Base-by-base conservation (phyloP, 2,888 invertebrate species). In the Atethmia centrago region DNA sequence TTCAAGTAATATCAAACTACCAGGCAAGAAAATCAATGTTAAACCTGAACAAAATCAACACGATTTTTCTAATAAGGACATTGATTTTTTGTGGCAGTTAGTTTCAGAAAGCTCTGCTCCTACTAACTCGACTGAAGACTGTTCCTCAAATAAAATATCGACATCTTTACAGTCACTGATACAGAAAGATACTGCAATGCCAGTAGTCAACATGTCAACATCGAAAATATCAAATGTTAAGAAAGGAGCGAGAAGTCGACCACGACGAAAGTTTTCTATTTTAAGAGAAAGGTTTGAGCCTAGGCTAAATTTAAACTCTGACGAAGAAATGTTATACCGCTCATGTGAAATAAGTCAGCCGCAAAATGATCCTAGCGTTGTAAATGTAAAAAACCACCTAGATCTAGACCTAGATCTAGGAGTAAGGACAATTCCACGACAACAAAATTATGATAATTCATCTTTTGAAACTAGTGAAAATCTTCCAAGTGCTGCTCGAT, bases 241-340 rank as follows among this genome's bases (percentile, higher is more conserved):
- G 87, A 96, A 96, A 86, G 92, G 88, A 61, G 86, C 88, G 19
- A 92, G 93, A 77, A 95, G 92, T 82, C 95, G 95, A 87, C 97
- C 97, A 0, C 93, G 97, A 74, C 92, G 97, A 82, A 97, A 97
- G 88, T 97, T 97, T 91, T 97, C 97, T 7, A 94, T 97, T 73
- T 88, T 97, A 28, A 94, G 97, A 84, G 97, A 97, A 86, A 95
- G 95, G 78, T 97, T 97, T 90, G 97, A 97, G 90, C 96, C 96
- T 36, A 95, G 95, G 88, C 74, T 88, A 47, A 93, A 93, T 77
- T 89, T 93, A 64, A 91, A 94, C 88, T 95, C 95, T 0, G 96
- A 96, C 83, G 95, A 96, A 91, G 96, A 96, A 92, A 92, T 93
- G 59, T 88, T 96, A 71, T 96, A 93, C 83, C 92, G 93, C 74